A percentile compares a stretch with the other conserved stretches of the same genome.
Conservation (phyloP, 2,888 invertebrate genomes). For the Nomada ruficornis region DNA sequence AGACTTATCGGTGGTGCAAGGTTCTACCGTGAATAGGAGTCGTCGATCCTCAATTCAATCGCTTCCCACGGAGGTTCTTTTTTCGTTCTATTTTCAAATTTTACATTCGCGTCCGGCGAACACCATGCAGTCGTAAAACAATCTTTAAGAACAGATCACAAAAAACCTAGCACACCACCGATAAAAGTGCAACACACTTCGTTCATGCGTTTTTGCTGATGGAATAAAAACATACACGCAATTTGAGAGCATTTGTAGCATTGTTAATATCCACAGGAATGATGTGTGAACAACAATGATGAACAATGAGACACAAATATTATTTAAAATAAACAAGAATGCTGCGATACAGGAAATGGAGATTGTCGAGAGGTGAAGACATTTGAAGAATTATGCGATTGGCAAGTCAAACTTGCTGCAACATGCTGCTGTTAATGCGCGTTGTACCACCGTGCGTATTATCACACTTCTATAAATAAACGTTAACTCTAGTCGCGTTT, state of each 20-base stretch:
- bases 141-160: background rate
- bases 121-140: no score
- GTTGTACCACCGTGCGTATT: background rate
- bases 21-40: no score
- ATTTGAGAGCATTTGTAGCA: background rate
- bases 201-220: no score
- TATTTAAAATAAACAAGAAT: background rate
- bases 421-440: conserved; percentile 15
- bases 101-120: no score
- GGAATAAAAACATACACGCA: background rate
- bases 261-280: background rate
- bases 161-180: no score
- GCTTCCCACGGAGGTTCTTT: no score
- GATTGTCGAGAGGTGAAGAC: background rate
- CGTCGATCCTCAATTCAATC: no score
- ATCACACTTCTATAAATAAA: no score
- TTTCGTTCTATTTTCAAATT: no score
- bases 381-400: conserved; percentile 1
- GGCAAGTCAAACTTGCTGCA: background rate
- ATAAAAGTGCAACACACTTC: no score
- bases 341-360: background rate
- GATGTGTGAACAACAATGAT: conserved; percentile 6
- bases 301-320: background rate
- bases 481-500: background rate
- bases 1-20: no score